phyloP scores from a whole-genome alignment of 2,888 invertebrate genomes.

The Philopedon plagiatum region DNA sequence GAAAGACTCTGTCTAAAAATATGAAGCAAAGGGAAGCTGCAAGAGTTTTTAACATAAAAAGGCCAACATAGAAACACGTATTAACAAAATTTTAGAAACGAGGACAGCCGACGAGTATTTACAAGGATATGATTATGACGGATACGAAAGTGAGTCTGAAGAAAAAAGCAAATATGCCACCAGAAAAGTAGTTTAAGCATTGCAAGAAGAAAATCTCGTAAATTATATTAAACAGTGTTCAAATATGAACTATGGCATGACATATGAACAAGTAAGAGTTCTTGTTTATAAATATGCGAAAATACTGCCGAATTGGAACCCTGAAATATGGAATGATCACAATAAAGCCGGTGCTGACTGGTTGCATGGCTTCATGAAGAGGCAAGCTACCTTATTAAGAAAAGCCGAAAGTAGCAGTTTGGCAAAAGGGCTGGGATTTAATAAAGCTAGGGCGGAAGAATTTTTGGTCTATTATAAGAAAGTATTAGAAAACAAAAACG shows the following conservation, averaged over 20 bases:
- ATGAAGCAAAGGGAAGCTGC: neutral
- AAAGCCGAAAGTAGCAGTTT: conserved; percentile 41
- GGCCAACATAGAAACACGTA: neutral
- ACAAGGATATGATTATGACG: neutral
- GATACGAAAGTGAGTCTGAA: neutral
- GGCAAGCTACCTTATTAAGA: conserved; percentile 22
- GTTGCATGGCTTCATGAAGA: conserved; percentile 48
- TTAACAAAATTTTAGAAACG: neutral
- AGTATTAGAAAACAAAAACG: no score
- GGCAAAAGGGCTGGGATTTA: conserved; percentile 25
- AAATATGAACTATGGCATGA: conserved; percentile 48
- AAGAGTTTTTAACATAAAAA: neutral
- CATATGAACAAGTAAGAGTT: conserved; percentile 42
- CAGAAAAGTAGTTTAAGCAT: conserved; percentile 25
- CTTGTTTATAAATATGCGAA: conserved; percentile 48
- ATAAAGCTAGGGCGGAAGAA: conserved; percentile 19
- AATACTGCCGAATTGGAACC: conserved; percentile 24
- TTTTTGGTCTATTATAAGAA: neutral
- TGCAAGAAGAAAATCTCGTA: conserved; percentile 37
- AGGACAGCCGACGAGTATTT: neutral
- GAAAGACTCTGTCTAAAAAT: no score
- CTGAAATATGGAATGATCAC: conserved; percentile 23
- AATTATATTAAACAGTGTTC: conserved; percentile 49
- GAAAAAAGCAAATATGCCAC: conserved; percentile 39
- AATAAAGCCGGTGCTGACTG: conserved; percentile 44